These are phyloP conservation scores for Melanogrammus aeglefinus DNA, from an alignment of 2,797 vertebrate species.

Conservation along the genomic window DNA sequence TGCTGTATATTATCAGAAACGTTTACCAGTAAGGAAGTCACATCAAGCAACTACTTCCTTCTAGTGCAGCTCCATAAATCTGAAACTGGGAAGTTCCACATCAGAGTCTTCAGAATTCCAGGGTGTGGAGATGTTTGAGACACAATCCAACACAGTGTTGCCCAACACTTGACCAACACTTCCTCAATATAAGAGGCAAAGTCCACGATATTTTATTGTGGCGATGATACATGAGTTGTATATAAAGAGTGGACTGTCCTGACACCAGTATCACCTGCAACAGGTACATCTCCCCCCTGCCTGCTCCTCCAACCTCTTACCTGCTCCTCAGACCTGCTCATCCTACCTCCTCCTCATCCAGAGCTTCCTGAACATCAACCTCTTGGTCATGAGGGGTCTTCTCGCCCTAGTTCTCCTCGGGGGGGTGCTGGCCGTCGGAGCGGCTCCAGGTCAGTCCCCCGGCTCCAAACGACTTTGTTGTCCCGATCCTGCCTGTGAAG, in stretches of 20 bases:
- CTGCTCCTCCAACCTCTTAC: not conserved
- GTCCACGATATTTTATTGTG: not conserved
- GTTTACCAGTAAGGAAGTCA: conserved; percentile 1
- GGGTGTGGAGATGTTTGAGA: not conserved
- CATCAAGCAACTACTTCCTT: not conserved
- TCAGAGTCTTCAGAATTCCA: not conserved
- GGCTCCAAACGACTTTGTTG: not conserved
- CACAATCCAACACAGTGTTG: not conserved
- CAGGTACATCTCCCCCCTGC: not conserved
- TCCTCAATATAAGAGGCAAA: too few relatives aligned
- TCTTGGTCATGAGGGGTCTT: not conserved
- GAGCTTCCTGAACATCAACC: not conserved
- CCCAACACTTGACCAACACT: too few relatives aligned
- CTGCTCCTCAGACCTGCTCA: not conserved
- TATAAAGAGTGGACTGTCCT: not conserved
- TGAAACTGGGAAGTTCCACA: not conserved
- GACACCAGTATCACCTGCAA: not conserved
- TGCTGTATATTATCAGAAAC: not conserved
- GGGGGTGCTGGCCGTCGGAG: not conserved
- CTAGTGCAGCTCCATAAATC: not conserved
- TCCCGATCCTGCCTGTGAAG: too few relatives aligned
- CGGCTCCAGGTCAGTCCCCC: not conserved
- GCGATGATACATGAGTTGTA: not conserved
- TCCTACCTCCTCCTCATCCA: not conserved
- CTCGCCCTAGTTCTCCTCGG: not conserved